Evolutionary conservation across 2,888 invertebrate genomes (phyloP), one percentile per base, ranked within the genome.

Genomic region (Oasisia sp.): DNA sequence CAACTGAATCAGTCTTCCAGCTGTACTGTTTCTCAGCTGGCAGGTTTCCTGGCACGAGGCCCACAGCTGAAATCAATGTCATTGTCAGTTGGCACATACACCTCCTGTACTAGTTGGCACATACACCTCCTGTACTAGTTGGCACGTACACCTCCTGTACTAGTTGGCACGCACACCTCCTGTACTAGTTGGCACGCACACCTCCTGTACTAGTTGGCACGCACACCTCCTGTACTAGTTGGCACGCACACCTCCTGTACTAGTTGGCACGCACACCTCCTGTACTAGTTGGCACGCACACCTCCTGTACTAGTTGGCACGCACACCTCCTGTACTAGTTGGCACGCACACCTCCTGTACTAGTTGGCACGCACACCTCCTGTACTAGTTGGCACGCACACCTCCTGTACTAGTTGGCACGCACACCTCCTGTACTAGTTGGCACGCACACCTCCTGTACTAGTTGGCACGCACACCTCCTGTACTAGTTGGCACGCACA

Each of bases 1-100:
- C 97, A 4, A 97, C 95, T 92, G 96, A 96, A 93, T 96, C 96
- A 27, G 95, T 94, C 45, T 95, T 95, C 95, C 96, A 96, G 7
- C 97, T 97, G 44, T 97, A 96, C 93, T 96, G 96, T 90, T 95
- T 95, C 94, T 96, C 96, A 92, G 96, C 94, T 9, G 96, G 96
- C 93, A 96, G 96, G 89, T 95, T 94, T 92, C 95, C 94, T 27
- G 96, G 96, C 7, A 96, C 96, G 32, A 96, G 94, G 19, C 96
- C 96, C 92, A 96, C 93, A 93, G 95, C 95, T 95, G 93, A 9
- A 94, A 38, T 38, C 38, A 38, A 90, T 92, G 89, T 74, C 74
- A 58, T 58, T n/a, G n/a, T n/a, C n/a, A n/a, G 58, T 58, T 58
- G 19, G 58, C 58, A 58, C n/a, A n/a, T 27, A 58, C 19, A 19